Base-by-base conservation (phyloP, 2,113 vertebrate species). In the Tauraco erythrolophus region DNA sequence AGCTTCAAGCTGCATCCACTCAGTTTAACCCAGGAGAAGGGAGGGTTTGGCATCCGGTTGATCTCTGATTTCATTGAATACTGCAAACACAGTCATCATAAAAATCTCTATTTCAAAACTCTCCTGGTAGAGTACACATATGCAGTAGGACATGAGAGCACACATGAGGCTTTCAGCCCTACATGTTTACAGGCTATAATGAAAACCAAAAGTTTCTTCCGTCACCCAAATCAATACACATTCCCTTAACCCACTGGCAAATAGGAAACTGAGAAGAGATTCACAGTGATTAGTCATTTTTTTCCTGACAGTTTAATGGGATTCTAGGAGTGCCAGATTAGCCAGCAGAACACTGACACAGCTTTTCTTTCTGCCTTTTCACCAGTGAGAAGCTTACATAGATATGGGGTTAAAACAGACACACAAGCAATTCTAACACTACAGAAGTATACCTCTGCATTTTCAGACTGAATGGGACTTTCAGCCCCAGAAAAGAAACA, bases 201-300 rank as follows among this genome's bases (percentile, higher is more conserved):
- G 92, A 97, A 98, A 98, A 90, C 88, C 92, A 97, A 92, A 95
- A 81, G 54, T 94, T 96, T 97, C 89, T 97, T 95, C 91, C 78
- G 78, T 71, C 96, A 93, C 92, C 69, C 89, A 77, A 94, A 95
- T 92, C 97, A 97, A 97, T 88, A 95, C 80, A 96, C 91, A 97
- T 96, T 97, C 93, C 84, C 97, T 81, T 87, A 97, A 95, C 82
- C 85, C 76, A 18, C 94, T 79, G 91, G 78, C 84, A 98, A 96
- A 94, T 46, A 92, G 48, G 54, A 89, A 92, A 58, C 30, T 25
- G 72, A 93, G 48, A 58, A 94, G 50, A 88, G 50, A 86, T n/a
- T 92, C 82, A 39, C 60, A 93, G 3, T 92, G 66, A 97, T 86
- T 60, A 94, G 89, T 82, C 87, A 51, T 84, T 95, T 95, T 78